Evolutionary conservation across 2,113 vertebrate genomes (phyloP).

Genomic region (Pteronura brasiliensis): DNA sequence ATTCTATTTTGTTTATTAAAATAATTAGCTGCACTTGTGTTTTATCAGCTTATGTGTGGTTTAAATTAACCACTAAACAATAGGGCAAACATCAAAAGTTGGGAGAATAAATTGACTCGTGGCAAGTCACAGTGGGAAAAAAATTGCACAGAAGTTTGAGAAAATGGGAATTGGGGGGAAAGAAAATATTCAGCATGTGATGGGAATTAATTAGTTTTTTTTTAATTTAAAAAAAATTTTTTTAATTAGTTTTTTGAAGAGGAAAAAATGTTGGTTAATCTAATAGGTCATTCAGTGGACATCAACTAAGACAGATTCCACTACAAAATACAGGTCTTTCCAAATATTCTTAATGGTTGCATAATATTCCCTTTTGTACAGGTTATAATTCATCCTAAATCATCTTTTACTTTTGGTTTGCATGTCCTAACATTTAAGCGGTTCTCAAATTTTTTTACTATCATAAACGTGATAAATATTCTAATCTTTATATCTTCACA

Average conservation of each 20-base stretch:
- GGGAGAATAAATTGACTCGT: not conserved
- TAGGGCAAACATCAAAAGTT: not conserved
- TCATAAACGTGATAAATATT: not conserved
- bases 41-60: not conserved
- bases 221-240: not conserved
- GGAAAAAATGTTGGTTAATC: not conserved
- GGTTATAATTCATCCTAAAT: not conserved
- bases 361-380: not conserved
- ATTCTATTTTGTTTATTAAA: not conserved
- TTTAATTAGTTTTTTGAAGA: not conserved
- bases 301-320: not conserved
- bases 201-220: not conserved
- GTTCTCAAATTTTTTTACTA: not conserved
- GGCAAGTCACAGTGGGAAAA: not conserved
- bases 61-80: not conserved
- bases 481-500: not conserved
- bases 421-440: not conserved
- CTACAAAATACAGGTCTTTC: not conserved
- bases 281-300: no score
- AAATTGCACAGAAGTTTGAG: not conserved
- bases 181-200: not conserved
- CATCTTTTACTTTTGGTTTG: not conserved
- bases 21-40: not conserved
- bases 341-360: not conserved
- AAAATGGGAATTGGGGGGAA: not conserved